phyloP scores from a whole-genome alignment of 2,888 invertebrate genomes.

The Xestia xanthographa region DNA sequence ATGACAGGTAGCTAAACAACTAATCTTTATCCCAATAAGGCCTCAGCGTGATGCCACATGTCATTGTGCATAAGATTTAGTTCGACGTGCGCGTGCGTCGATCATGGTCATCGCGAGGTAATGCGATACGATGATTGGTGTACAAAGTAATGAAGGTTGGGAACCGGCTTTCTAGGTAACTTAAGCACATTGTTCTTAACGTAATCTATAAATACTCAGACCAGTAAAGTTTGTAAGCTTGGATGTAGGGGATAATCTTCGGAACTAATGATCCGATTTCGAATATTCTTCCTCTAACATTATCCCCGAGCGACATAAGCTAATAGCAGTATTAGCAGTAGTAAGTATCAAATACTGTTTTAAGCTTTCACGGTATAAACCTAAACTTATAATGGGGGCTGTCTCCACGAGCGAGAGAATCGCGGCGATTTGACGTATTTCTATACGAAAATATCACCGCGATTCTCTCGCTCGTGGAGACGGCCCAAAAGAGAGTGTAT shows the following conservation, averaged over 20 bases:
- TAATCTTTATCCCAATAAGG: slow-evolving; percentile 38
- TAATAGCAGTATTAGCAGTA: too few species aligned
- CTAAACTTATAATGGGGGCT: too few species aligned
- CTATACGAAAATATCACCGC: too few species aligned
- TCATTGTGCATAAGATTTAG: slow-evolving; percentile 36
- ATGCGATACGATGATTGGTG: slow-evolving; percentile 38
- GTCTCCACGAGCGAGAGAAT: too few species aligned
- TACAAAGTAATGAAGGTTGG: slow-evolving; percentile 18
- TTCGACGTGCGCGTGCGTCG: slow-evolving; percentile 23
- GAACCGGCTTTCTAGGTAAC: slow-evolving; percentile 11
- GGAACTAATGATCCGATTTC: neutral
- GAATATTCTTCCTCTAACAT: too few species aligned
- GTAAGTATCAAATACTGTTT: too few species aligned
- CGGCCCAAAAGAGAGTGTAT: too few species aligned
- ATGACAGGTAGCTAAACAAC: slow-evolving; percentile 24
- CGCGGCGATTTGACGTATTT: too few species aligned
- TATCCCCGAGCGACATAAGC: too few species aligned
- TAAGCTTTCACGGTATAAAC: too few species aligned
- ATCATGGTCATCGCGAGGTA: slow-evolving; percentile 51
- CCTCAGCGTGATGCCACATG: slow-evolving; percentile 22
- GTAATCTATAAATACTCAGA: neutral
- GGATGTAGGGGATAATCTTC: neutral
- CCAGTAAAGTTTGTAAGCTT: neutral
- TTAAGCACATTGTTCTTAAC: neutral
- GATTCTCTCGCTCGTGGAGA: too few species aligned